Percentiles rank a stretch among this genome's conserved stretches.
phyloP scores from a whole-genome alignment of 2,113 vertebrate species.

The Chloropsis hardwickii region DNA sequence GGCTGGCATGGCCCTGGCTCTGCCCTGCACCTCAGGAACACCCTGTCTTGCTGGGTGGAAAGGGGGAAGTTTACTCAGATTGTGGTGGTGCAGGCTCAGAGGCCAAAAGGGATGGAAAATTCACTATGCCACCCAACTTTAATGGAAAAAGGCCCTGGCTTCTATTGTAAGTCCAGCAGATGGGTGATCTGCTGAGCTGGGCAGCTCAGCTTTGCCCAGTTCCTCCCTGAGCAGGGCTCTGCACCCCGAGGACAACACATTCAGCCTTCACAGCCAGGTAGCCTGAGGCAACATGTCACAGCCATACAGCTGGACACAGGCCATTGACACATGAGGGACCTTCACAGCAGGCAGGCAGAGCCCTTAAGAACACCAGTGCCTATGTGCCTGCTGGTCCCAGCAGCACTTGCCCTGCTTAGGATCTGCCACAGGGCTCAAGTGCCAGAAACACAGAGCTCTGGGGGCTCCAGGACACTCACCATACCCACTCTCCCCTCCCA shows the following conservation, averaged over 20 bases:
- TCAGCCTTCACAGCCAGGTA: not conserved
- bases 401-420: not conserved
- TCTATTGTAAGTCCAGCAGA: not conserved
- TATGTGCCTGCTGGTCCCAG: not conserved
- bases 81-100: not conserved
- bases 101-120: not conserved
- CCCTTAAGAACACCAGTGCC: not conserved
- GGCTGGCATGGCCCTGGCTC: accelerated
- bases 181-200: not conserved
- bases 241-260: not conserved
- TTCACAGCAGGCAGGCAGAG: not conserved
- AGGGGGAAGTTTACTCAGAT: conserved; percentile 12
- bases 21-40: not conserved
- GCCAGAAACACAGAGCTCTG: not conserved
- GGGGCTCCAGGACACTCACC: not conserved
- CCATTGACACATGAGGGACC: not conserved
- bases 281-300: accelerated
- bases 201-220: not conserved
- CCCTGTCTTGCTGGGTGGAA: not conserved
- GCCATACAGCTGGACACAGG: accelerated
- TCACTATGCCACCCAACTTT: not conserved
- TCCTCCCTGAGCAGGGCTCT: not conserved
- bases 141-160: not conserved
- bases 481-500: not conserved
- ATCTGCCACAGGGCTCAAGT: accelerated